Base-by-base conservation (phyloP, 2,113 vertebrate genomes). In the Epinephelus fuscoguttatus region DNA sequence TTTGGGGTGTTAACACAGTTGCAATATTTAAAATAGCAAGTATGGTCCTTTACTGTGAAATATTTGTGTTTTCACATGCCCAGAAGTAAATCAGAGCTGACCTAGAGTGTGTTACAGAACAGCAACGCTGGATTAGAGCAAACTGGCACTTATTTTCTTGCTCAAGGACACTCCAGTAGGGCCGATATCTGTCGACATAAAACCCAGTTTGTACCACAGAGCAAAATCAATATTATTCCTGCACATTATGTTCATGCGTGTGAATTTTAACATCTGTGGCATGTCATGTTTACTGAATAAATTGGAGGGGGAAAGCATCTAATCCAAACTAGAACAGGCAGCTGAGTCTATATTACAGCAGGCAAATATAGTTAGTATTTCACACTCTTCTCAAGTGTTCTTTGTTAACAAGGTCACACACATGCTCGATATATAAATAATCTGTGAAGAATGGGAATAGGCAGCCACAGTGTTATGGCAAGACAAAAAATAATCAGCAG, bases 401-500 rank as follows among this genome's bases (percentile, higher is more conserved):
- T 56, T 63, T 75, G 33, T 55, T 74, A 62, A 85, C 69, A 88
- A 81, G 70, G 66, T 86, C 68, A 78, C 33, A 53, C 18, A 64
- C 14, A 62, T 50, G 53, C 17, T 79, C 61, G 60, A 56, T 76
- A 63, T 75, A 82, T 55, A 84, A 73, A 56, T 67, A 37, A 80
- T 45, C 23, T 69, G 53, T 67, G 27, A 67, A 45, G 62, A 66
- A 78, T 47, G n/a, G 14, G 49, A 74, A 74, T 27, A 62, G 21
- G 61, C 21, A 63, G 45, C 8, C 30, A 57, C 3, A 0, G 14
- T 49, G 37, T 33, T 62, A 69, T n/a, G 27, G 21, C 21, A 64
- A 60, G 18, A 74, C n/a, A 72, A 55, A 60, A 45, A 49, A 50
- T 27, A 52, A 61, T 40, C 30, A 57, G 13, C 4, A 33, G 6